phyloP scores from a whole-genome alignment of 1,140 invertebrate genomes.

The Drosophila parabipectinata region DNA sequence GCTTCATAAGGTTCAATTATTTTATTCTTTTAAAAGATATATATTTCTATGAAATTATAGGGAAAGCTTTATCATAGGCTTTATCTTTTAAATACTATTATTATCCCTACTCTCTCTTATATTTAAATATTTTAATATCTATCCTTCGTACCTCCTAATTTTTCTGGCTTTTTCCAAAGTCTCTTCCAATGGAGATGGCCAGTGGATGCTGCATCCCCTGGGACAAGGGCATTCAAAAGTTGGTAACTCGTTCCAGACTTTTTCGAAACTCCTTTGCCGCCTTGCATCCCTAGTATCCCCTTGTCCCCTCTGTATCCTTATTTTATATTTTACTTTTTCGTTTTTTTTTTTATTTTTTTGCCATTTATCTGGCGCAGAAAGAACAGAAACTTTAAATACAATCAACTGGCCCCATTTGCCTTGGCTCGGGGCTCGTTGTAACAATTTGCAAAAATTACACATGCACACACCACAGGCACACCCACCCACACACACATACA shows the following conservation, averaged over 20 bases:
- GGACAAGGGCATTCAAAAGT: conserved; percentile 16
- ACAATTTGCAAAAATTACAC: conserved; percentile 57
- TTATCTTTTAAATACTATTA: no score
- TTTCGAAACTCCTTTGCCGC: neutral
- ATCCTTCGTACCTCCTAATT: no score
- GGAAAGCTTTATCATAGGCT: no score
- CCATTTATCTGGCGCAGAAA: conserved; percentile 24
- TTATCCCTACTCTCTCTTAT: no score
- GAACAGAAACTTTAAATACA: conserved; percentile 50
- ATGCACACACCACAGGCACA: conserved; percentile 20
- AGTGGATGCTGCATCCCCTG: neutral
- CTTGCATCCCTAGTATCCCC: neutral
- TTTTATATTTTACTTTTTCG: no score
- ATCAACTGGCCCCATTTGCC: conserved; percentile 56
- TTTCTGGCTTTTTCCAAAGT: neutral
- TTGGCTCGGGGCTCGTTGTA: conserved; percentile 50
- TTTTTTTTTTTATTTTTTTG: conserved; percentile 13
- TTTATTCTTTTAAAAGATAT: no score
- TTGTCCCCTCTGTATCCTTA: neutral
- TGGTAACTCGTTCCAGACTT: conserved; percentile 1
- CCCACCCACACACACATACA: neutral
- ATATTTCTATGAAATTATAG: no score
- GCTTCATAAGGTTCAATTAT: no score
- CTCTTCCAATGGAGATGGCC: neutral
- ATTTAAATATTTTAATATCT: no score